A percentile compares a stretch with the other conserved stretches of the same genome.
These are phyloP conservation scores for Bolborhynchus lineola DNA, from an alignment of 2,113 vertebrate genomes.

Conservation along the genomic window DNA sequence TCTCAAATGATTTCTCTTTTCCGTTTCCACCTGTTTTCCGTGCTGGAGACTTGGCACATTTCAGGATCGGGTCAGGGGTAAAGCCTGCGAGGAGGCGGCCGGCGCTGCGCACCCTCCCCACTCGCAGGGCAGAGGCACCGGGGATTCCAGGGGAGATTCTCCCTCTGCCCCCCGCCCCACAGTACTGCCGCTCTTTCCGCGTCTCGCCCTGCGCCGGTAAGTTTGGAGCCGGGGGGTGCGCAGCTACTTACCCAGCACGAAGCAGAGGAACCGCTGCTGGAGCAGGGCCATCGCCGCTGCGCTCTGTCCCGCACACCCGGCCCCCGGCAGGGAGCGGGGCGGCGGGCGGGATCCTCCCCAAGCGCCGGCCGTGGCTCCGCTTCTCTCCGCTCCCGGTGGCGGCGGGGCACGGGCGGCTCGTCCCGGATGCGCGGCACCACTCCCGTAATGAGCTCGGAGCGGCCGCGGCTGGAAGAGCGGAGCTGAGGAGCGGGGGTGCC, in stretches of 20 bases:
- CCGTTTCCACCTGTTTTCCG: background rate
- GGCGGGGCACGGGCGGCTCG: background rate
- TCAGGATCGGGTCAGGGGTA: background rate
- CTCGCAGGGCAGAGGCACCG: background rate
- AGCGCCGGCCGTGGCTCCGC: background rate
- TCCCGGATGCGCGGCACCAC: background rate
- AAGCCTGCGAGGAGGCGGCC: background rate
- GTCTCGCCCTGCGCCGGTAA: background rate
- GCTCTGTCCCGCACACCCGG: background rate
- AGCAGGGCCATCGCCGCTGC: background rate
- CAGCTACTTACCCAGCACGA: conserved; percentile 44
- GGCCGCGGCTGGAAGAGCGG: accelerated
- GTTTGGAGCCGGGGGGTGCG: background rate
- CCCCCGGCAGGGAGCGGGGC: background rate
- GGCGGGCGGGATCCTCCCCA: background rate
- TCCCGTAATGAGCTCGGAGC: background rate
- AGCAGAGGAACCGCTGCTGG: conserved; percentile 46
- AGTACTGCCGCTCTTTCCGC: background rate
- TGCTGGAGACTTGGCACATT: accelerated
- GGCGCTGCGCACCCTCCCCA: background rate
- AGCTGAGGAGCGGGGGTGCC: accelerated
- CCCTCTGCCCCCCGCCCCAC: background rate
- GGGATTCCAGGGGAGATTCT: background rate
- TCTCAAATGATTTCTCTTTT: background rate
- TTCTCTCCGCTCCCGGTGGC: background rate